phyloP scores from a whole-genome alignment of 1,140 invertebrate genomes.

The Penaeus vannamei region DNA sequence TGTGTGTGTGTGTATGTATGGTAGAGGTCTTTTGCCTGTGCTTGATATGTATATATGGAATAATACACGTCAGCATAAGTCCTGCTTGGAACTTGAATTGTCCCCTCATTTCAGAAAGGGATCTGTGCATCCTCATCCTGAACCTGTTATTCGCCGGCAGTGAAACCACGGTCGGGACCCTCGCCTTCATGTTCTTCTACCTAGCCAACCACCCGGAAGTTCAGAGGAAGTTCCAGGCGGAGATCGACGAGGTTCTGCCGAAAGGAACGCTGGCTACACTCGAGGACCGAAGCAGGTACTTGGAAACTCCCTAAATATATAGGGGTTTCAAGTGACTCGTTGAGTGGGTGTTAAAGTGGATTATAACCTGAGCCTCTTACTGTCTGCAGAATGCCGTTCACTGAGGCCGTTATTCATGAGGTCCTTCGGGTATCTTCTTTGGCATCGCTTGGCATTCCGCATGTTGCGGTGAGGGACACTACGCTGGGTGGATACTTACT shows the following conservation, averaged over 20 bases:
- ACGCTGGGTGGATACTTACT: slow-evolving; percentile 77
- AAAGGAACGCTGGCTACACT: slow-evolving; percentile 83
- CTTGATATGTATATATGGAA: no score
- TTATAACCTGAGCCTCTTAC: background rate
- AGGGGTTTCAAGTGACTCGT: no score
- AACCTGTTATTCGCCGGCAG: slow-evolving; percentile 94
- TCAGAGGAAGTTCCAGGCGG: slow-evolving; percentile 86
- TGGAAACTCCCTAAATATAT: background rate
- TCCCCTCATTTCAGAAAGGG: slow-evolving; percentile 74
- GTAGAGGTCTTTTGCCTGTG: no score
- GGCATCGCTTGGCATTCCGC: slow-evolving; percentile 89
- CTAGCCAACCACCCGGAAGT: slow-evolving; percentile 89
- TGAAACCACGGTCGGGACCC: slow-evolving; percentile 92
- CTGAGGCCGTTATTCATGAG: slow-evolving; percentile 90
- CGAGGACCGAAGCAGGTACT: slow-evolving; percentile 78
- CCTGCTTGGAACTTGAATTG: background rate
- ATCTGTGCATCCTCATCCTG: slow-evolving; percentile 90
- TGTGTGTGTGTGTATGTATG: no score
- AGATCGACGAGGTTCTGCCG: slow-evolving; percentile 87
- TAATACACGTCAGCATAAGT: background rate
- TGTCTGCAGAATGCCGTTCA: slow-evolving; percentile 82
- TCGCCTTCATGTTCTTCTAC: slow-evolving; percentile 90
- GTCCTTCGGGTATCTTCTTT: slow-evolving; percentile 86
- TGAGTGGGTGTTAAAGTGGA: no score
- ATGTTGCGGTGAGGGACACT: slow-evolving; percentile 83